These are phyloP conservation scores for Montipora foliosa DNA, from an alignment of 64 coral and sea anemone genomes.

Conservation along the genomic window DNA sequence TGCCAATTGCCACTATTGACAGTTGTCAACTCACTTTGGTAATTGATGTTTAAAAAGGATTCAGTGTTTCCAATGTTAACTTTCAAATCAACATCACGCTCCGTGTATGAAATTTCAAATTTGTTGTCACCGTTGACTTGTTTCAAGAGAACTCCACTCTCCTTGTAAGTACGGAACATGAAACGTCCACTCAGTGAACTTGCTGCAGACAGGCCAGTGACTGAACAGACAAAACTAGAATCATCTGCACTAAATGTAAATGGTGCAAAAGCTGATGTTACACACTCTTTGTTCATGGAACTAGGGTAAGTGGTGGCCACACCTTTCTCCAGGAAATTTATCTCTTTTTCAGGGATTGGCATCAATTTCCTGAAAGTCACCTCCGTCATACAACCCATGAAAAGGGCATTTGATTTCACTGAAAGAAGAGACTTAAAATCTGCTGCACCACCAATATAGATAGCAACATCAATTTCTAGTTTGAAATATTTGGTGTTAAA, in stretches of 20 bases:
- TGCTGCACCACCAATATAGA: slow-evolving; percentile 57
- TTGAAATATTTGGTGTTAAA: slow-evolving; percentile 37
- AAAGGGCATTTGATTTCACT: slow-evolving; percentile 43
- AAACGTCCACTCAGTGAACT: neutral
- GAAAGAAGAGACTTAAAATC: slow-evolving; percentile 12
- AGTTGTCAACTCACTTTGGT: neutral
- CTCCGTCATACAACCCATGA: slow-evolving; percentile 47
- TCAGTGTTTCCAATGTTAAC: neutral
- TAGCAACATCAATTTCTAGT: slow-evolving; percentile 31
- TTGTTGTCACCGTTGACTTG: neutral
- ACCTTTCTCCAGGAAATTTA: neutral
- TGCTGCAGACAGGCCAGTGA: neutral
- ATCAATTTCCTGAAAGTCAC: neutral
- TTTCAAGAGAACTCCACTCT: slow-evolving; percentile 8
- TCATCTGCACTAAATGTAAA: slow-evolving; percentile 16
- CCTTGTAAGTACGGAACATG: slow-evolving; percentile 60
- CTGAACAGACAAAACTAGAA: slow-evolving; percentile 1
- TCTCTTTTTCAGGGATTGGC: neutral
- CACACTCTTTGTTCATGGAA: slow-evolving; percentile 35
- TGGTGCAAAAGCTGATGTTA: neutral
- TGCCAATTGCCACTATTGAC: slow-evolving; percentile 62
- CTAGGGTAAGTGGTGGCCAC: neutral
- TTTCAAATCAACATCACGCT: neutral
- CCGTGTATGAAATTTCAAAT: neutral
- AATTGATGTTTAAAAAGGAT: neutral